Base-by-base conservation (phyloP, 2,888 invertebrate species). In the Cephonodes hylas region DNA sequence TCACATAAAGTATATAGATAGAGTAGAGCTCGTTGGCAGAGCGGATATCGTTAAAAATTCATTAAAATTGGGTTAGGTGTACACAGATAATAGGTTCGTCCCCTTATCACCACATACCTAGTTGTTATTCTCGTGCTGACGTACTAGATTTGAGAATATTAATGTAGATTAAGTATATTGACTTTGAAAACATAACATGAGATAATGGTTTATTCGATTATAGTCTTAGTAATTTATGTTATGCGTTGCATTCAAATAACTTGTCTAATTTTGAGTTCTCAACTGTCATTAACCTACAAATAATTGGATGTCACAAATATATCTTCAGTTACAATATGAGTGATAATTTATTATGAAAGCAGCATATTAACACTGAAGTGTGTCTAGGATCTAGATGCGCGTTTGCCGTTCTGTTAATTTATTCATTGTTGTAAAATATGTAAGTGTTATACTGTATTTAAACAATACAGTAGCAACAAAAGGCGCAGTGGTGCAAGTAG, bases 401-500 rank as follows among this genome's bases (percentile, higher is more conserved):
- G n/a, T n/a, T n/a, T n/a, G n/a, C n/a, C n/a, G n/a, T n/a, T n/a
- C n/a, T n/a, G n/a, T n/a, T n/a, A n/a, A n/a, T n/a, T n/a, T n/a
- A n/a, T n/a, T n/a, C n/a, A n/a, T n/a, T n/a, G n/a, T n/a, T n/a
- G n/a, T n/a, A n/a, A n/a, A n/a, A n/a, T n/a, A n/a, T n/a, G n/a
- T n/a, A n/a, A n/a, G n/a, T n/a, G n/a, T n/a, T n/a, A n/a, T n/a
- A n/a, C n/a, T n/a, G n/a, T n/a, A 58, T 48, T 62, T 53, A 60
- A 60, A 61, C 63, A 62, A 64, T 57, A 58, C 61, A 61, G 64
- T 73, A 72, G 68, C 73, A 71, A 73, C 69, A 73, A 76, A 77
- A 69, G 73, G 79, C 73, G 71, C 75, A 73, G 72, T 63, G 75
- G 84, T 80, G 31, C 8, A 7, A 3, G 53, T 53, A 18, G 53